Base-by-base conservation (phyloP, 2,797 vertebrate species). In the Cryptoprocta ferox region DNA sequence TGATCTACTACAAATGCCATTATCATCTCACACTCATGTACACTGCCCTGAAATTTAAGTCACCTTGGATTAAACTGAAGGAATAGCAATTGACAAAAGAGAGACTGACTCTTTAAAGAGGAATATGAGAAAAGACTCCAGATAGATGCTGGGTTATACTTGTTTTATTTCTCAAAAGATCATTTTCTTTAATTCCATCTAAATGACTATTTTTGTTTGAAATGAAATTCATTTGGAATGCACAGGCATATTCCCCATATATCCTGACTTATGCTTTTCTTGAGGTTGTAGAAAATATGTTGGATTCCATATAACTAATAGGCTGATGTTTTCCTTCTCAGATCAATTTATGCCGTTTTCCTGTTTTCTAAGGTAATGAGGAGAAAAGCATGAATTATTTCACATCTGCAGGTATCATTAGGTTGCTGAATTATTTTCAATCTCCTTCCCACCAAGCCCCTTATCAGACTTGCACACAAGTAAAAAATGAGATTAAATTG, bases 311-410 rank as follows among this genome's bases (percentile, higher is more conserved):
- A 4, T 21, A 82, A 50, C 6, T 79, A 19, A 42, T 0, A 61
- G 11, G 13, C 24, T n/a, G 7, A 5, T 12, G 19, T 48, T 59
- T 50, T 39, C 12, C 32, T 73, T 90, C 73, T 39, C n/a, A 37
- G 37, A 73, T 59, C 56, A n/a, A 63, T 15, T 21, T 37, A 59
- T 65, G 24, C 65, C 32, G 14, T 1, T 24, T 76, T 48, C 75
- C 70, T 66, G 24, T 94, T 92, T 96, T n/a, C 82, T 68, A 79
- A 92, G 24, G 48, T 65, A 48, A 88, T 59, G 24, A 85, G 53
- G 61, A 42, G 32, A 45, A 65, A 14, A 81, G 12, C n/a, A 59
- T 50, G 70, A 68, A 85, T 73, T 56, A 71, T 66, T 97, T 95
- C 73, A 71, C 56, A 89, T 35, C 39, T 81, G 35, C 30, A 70